phyloP scores from a whole-genome alignment of 1,140 invertebrate genomes.

The Eulimnadia texana region DNA sequence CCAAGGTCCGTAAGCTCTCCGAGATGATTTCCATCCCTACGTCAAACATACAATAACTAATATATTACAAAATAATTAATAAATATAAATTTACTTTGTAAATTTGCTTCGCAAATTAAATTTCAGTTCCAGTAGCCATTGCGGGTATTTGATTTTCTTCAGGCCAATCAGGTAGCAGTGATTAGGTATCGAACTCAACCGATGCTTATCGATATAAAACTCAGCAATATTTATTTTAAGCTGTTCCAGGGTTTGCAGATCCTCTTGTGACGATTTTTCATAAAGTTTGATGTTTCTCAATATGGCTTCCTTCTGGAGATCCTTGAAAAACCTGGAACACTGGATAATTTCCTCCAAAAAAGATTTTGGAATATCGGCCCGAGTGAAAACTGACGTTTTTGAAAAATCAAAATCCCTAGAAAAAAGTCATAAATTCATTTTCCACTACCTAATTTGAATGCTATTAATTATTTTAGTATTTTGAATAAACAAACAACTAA shows the following conservation, averaged over 20 bases:
- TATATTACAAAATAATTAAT: neutral
- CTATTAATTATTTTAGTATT: neutral
- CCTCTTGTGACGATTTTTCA: neutral
- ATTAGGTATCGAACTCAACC: neutral
- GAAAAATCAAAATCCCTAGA: neutral
- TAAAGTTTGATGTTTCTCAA: neutral
- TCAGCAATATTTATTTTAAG: neutral
- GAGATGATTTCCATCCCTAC: no score
- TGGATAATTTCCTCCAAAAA: conserved; percentile 52
- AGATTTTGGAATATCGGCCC: conserved; percentile 40
- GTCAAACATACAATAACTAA: neutral
- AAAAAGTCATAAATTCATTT: neutral
- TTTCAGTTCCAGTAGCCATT: neutral
- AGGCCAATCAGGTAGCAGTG: neutral
- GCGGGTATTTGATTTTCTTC: neutral
- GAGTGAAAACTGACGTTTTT: conserved; percentile 39
- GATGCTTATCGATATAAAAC: neutral
- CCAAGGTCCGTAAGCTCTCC: no score
- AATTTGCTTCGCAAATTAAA: neutral
- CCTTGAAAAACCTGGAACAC: conserved; percentile 46
- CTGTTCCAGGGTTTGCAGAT: neutral
- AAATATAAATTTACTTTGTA: no score
- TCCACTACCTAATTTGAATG: neutral
- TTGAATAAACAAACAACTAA: neutral
- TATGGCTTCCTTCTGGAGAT: conserved; percentile 34